phyloP scores from a whole-genome alignment of 2,797 vertebrate genomes.

The Pelochelys cantorii region DNA sequence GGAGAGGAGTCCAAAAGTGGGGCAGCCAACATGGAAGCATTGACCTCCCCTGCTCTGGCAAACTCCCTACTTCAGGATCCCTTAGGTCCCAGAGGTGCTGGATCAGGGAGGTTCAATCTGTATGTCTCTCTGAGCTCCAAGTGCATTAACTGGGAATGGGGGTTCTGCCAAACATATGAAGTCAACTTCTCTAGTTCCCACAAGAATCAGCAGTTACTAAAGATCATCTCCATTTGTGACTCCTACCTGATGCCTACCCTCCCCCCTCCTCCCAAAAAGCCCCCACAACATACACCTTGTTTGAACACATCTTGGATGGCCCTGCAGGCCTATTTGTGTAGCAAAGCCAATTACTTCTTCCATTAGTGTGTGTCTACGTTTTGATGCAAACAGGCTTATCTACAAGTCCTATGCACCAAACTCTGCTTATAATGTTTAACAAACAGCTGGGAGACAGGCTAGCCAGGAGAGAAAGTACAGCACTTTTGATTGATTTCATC shows the following conservation, averaged over 20 bases:
- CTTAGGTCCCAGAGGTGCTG: too few species aligned
- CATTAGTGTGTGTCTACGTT: background rate
- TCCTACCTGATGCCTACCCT: background rate
- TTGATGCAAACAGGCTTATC: background rate
- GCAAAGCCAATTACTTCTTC: background rate
- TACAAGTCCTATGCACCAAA: background rate
- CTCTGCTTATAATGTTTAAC: too few species aligned
- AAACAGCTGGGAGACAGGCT: too few species aligned
- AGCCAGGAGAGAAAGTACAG: background rate
- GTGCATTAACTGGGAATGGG: background rate
- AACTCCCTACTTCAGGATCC: too few species aligned
- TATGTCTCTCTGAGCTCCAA: background rate
- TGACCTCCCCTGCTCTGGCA: too few species aligned
- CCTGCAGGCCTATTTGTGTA: background rate
- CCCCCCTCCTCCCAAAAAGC: background rate
- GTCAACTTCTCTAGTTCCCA: background rate
- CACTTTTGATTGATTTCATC: background rate
- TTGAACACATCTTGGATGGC: constrained; percentile 1
- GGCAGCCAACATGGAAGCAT: too few species aligned
- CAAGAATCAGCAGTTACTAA: background rate
- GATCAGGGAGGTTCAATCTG: too few species aligned
- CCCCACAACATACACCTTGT: background rate
- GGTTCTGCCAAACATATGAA: background rate
- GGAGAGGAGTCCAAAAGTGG: too few species aligned
- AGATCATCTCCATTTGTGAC: background rate